Percentiles rank a stretch among this genome's conserved stretches.
These are phyloP conservation scores for Fratercula arctica DNA, from an alignment of 2,797 vertebrate genomes.

Conservation along the genomic window DNA sequence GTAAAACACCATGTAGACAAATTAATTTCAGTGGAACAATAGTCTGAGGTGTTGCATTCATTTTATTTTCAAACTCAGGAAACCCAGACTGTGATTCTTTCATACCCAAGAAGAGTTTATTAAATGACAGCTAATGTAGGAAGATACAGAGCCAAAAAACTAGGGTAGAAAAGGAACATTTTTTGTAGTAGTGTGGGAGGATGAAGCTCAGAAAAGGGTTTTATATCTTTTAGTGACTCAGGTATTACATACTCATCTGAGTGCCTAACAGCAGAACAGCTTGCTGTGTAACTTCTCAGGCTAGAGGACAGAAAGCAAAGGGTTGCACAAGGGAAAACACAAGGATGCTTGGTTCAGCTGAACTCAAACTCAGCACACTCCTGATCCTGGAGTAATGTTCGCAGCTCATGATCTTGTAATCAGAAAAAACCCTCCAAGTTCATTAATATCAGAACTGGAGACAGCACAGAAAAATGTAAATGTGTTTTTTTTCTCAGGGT, in stretches of 20 bases:
- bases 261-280: not conserved
- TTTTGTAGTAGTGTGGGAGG: slow-evolving; percentile 35
- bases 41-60: not conserved
- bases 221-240: slow-evolving; percentile 15
- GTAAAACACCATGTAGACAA: slow-evolving; percentile 21
- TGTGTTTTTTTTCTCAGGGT: not conserved
- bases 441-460: not conserved
- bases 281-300: not conserved
- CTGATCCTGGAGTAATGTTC: not conserved
- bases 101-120: not conserved
- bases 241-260: not conserved
- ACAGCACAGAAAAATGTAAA: not conserved
- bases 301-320: not conserved
- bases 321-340: not conserved
- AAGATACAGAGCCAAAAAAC: slow-evolving; percentile 11
- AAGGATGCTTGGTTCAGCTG: not conserved
- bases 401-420: not conserved
- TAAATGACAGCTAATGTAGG: slow-evolving; percentile 23
- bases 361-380: not conserved
- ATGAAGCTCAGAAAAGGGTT: slow-evolving; percentile 1
- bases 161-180: not conserved
- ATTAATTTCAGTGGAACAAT: slow-evolving; percentile 41
- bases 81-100: slow-evolving; percentile 19
- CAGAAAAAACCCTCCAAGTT: not conserved
- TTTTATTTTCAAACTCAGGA: slow-evolving; percentile 44